A percentile compares a stretch with the other conserved stretches of the same genome.
These are phyloP conservation scores for Onychomys leucogaster DNA, from an alignment of 2,797 vertebrate species.

Conservation along the genomic window DNA sequence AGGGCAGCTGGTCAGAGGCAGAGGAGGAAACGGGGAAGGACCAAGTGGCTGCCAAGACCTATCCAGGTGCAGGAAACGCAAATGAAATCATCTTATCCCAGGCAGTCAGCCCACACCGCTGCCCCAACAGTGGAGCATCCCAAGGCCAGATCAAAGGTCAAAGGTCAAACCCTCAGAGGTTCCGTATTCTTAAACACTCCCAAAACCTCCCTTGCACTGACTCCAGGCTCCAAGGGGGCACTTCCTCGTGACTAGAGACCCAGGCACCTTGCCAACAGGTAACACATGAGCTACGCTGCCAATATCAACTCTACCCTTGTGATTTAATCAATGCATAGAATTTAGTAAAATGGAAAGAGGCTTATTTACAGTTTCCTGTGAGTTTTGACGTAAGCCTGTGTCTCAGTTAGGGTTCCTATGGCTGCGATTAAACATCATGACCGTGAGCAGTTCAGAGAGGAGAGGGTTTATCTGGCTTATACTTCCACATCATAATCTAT, in stretches of 20 bases:
- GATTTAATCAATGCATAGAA: not conserved
- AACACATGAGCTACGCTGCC: not conserved
- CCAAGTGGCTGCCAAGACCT: not conserved
- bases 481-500: not conserved
- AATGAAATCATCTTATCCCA: not conserved
- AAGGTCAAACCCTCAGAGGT: not conserved
- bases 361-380: not conserved
- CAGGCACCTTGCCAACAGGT: not conserved
- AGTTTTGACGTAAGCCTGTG: not conserved
- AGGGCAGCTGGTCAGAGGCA: not conserved
- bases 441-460: not conserved
- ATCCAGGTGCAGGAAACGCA: not conserved
- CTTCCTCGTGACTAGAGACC: not conserved
- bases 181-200: not conserved
- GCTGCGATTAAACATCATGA: not conserved
- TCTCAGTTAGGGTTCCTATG: not conserved
- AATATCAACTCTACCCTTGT: not conserved
- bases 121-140: not conserved
- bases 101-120: not conserved
- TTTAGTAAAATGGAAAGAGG: not conserved
- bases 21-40: not conserved
- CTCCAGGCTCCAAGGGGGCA: not conserved
- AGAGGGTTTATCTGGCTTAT: not conserved
- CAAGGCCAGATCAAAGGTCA: not conserved
- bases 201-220: not conserved